Percentiles rank a stretch among this genome's conserved stretches.
Conservation (phyloP, 2,797 vertebrate genomes). For the Sternarchorhynchus goeldii region DNA sequence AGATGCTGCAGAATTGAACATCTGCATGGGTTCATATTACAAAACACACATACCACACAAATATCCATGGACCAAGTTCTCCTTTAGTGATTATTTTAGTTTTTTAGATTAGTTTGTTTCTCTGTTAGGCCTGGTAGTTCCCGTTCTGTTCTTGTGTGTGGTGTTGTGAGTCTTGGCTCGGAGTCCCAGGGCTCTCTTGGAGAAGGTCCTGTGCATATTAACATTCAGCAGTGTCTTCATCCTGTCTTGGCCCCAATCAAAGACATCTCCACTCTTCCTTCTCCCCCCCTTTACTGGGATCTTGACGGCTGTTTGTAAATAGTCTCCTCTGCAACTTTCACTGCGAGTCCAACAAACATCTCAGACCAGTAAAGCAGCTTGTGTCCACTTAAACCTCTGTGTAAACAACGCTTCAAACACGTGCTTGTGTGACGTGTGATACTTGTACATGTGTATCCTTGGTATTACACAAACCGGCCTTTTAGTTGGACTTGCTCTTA, state of each 20-base stretch:
- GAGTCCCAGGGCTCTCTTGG: neutral
- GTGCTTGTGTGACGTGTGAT: no score
- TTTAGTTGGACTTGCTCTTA: conserved; percentile 21
- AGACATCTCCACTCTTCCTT: conserved; percentile 2
- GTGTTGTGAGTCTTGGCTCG: no score
- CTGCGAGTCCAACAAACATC: conserved; percentile 16
- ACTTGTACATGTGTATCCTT: no score
- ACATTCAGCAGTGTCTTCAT: conserved; percentile 21
- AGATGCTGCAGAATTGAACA: no score
- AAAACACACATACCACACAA: no score
- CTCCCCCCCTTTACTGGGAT: neutral
- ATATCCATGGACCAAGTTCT: no score
- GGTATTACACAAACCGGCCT: no score
- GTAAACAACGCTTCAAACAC: no score
- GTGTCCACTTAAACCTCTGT: no score
- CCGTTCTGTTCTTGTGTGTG: no score
- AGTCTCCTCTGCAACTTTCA: conserved; percentile 21
- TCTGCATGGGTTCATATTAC: no score
- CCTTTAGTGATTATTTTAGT: neutral
- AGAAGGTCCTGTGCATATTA: conserved; percentile 24
- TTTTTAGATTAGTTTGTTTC: neutral
- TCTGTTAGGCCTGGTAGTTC: no score
- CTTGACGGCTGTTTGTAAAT: conserved; percentile 23
- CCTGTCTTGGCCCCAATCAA: conserved; percentile 15
- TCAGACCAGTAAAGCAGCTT: neutral